Percentiles rank a stretch among this genome's conserved stretches.
Evolutionary conservation across 2,797 vertebrate genomes (phyloP).

Genomic region (Miichthys miiuy): DNA sequence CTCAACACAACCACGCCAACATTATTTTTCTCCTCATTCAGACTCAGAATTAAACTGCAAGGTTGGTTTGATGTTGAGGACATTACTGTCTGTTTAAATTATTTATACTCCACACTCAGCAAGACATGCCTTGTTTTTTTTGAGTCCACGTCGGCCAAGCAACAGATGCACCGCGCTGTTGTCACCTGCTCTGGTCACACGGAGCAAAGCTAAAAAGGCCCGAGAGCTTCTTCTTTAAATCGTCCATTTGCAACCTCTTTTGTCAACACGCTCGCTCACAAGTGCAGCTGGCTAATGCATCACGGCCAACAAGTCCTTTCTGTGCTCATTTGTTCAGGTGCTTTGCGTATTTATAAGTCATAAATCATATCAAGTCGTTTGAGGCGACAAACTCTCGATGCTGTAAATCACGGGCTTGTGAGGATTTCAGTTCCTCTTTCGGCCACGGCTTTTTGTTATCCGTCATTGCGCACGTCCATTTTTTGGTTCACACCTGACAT

Average conservation of each 20-base stretch:
- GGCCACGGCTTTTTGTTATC: background rate
- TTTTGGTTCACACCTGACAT: background rate
- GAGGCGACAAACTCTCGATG: background rate
- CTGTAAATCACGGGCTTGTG: conserved; percentile 7
- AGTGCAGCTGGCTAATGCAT: conserved; percentile 48
- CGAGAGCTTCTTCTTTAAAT: conserved; percentile 27
- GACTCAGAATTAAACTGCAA: conserved; percentile 33
- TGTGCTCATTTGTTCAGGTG: conserved; percentile 5
- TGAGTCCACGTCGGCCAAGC: conserved; percentile 7
- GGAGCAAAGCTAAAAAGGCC: conserved; percentile 23
- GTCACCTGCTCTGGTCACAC: conserved; percentile 53
- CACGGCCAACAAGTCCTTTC: background rate
- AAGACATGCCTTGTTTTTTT: background rate
- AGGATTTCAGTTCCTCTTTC: background rate
- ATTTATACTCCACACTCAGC: conserved; percentile 22
- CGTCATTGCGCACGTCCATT: background rate
- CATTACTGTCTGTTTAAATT: conserved; percentile 22
- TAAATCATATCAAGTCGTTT: background rate
- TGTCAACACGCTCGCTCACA: conserved; percentile 21
- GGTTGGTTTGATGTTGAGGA: conserved; percentile 12
- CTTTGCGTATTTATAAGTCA: conserved; percentile 1
- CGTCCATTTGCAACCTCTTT: conserved; percentile 33
- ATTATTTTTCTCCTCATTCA: conserved; percentile 29
- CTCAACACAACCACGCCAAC: conserved; percentile 18
- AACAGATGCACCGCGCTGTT: conserved; percentile 36